Percentiles rank a stretch among this genome's conserved stretches.
Evolutionary conservation across 2,113 vertebrate genomes (phyloP).

Genomic region (Coryphaenoides rupestris): DNA sequence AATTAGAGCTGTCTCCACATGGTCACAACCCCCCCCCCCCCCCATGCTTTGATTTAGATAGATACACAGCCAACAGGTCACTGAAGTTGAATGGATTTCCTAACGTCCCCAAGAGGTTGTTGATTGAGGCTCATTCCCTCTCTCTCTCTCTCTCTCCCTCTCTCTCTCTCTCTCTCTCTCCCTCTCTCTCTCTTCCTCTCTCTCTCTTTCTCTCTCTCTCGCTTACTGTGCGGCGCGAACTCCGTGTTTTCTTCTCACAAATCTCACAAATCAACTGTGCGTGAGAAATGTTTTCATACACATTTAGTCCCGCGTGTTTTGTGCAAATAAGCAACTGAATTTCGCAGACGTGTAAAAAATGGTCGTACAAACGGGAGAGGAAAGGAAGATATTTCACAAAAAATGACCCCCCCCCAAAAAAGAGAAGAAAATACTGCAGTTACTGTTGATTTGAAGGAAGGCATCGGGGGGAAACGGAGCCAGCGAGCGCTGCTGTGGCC

Average conservation of each 20-base stretch:
- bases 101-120: constrained; percentile 53
- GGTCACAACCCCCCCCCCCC: constrained; percentile 30
- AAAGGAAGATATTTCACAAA: constrained; percentile 22
- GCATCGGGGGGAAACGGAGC: constrained; percentile 38
- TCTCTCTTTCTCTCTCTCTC: no score
- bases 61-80: constrained; percentile 49
- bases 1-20: constrained; percentile 55
- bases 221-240: constrained; percentile 38
- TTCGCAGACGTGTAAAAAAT: constrained; percentile 42
- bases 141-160: no score
- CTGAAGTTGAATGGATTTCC: constrained; percentile 54
- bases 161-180: no score
- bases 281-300: constrained; percentile 4
- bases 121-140: constrained; percentile 38
- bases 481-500: constrained; percentile 25
- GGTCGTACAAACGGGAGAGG: constrained; percentile 27
- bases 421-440: constrained; percentile 49
- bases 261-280: constrained; percentile 31
- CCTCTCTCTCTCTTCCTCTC: no score
- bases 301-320: constrained; percentile 35
- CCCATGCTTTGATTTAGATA: constrained; percentile 38
- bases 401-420: no score
- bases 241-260: constrained; percentile 19
- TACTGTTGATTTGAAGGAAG: constrained; percentile 43
- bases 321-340: constrained; percentile 37